Conservation (phyloP, 2,797 vertebrate genomes). For the Meriones psammophilus region DNA sequence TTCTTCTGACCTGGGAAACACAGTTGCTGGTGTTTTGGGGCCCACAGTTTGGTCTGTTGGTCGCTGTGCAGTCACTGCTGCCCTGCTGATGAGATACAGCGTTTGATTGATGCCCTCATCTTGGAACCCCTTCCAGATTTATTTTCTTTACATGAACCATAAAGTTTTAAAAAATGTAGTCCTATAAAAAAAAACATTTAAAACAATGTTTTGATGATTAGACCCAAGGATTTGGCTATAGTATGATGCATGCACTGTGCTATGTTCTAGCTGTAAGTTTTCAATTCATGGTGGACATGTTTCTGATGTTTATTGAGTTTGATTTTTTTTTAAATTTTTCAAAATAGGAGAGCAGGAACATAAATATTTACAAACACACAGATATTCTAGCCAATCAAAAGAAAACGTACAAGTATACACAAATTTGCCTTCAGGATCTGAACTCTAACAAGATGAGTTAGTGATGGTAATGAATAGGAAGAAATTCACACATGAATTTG, state of each 20-base stretch:
- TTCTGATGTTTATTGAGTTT: slow-evolving; percentile 1
- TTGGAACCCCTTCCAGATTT: background rate
- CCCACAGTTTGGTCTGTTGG: no score
- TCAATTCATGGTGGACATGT: background rate
- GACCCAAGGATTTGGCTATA: background rate
- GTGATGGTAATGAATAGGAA: slow-evolving; percentile 15
- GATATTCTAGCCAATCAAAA: background rate
- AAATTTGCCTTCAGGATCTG: background rate
- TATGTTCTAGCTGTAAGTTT: background rate
- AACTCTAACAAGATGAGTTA: background rate
- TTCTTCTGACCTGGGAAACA: no score
- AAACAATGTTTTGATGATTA: background rate
- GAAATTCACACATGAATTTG: background rate
- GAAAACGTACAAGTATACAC: background rate
- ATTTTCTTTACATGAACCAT: background rate
- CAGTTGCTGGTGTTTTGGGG: no score
- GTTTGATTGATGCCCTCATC: no score
- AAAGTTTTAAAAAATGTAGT: background rate
- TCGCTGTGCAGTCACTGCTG: no score
- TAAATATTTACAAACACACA: background rate
- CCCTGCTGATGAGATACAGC: no score
- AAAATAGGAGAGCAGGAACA: background rate
- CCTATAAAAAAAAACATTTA: background rate
- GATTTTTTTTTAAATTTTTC: background rate
- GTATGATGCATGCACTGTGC: background rate